A percentile compares a stretch with the other conserved stretches of the same genome.
phyloP scores from a whole-genome alignment of 2,888 invertebrate genomes.

The Shargacucullia verbasci region DNA sequence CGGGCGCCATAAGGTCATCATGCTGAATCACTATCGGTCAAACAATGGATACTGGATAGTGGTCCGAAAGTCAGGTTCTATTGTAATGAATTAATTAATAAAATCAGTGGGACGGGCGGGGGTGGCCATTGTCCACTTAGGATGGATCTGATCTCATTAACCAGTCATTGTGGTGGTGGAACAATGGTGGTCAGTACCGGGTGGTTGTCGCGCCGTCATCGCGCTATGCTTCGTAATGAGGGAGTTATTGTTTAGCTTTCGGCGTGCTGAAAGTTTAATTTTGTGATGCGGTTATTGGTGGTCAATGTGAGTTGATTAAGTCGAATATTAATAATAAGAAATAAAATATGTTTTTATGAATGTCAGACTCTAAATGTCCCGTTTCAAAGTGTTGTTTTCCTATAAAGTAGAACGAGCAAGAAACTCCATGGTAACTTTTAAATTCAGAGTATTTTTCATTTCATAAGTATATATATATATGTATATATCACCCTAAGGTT shows the following conservation, averaged over 20 bases:
- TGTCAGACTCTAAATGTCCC: too few species aligned
- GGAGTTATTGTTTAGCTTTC: constrained; percentile 41
- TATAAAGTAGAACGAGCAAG: too few species aligned
- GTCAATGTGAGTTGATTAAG: too few species aligned
- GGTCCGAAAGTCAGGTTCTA: constrained; percentile 83
- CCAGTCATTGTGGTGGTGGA: constrained; percentile 85
- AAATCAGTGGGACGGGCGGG: constrained; percentile 79
- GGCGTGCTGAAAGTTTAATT: constrained; percentile 10
- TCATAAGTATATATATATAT: too few species aligned
- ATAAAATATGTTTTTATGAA: too few species aligned
- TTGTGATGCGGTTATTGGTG: neutral
- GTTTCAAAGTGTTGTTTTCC: too few species aligned
- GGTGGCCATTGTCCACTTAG: constrained; percentile 82
- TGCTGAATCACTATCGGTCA: constrained; percentile 79
- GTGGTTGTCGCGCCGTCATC: constrained; percentile 75
- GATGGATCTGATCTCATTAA: constrained; percentile 88
- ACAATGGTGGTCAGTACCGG: constrained; percentile 74
- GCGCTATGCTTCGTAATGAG: constrained; percentile 37
- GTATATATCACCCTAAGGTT: too few species aligned
- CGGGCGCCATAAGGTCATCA: constrained; percentile 63
- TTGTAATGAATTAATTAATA: constrained; percentile 89
- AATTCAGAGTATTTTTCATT: too few species aligned
- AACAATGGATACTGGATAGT: constrained; percentile 84
- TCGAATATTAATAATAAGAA: too few species aligned
- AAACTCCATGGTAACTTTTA: too few species aligned